A percentile compares a stretch with the other conserved stretches of the same genome.
phyloP scores from a whole-genome alignment of 2,113 vertebrate species.

The Malaclemys terrapin region DNA sequence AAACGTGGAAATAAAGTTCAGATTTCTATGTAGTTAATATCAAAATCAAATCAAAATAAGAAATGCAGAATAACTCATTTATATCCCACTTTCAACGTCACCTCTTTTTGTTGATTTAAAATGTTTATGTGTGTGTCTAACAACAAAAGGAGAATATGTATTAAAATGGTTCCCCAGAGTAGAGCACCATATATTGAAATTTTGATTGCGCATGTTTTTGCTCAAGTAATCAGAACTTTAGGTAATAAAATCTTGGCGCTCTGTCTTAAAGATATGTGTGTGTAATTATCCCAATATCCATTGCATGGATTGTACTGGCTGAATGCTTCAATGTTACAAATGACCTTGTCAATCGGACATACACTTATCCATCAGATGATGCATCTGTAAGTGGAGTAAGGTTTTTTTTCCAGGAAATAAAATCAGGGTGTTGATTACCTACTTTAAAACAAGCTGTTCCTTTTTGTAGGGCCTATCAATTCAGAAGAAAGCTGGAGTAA shows the following conservation, averaged over 20 bases:
- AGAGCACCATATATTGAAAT: neutral
- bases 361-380: neutral
- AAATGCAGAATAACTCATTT: neutral
- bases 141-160: neutral
- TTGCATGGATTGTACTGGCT: neutral
- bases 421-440: neutral
- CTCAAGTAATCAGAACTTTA: constrained; percentile 1
- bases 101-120: neutral
- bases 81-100: neutral
- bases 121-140: neutral
- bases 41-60: neutral
- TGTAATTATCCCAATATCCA: neutral
- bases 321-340: neutral
- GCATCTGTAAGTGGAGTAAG: neutral
- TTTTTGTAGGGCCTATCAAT: neutral
- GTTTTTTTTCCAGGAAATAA: neutral
- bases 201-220: neutral
- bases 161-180: neutral
- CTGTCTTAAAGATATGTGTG: neutral
- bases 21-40: neutral
- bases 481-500: neutral
- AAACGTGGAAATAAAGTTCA: neutral
- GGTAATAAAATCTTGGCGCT: neutral
- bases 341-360: neutral
- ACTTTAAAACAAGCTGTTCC: neutral